A percentile compares a stretch with the other conserved stretches of the same genome.
Conservation (phyloP, 1,140 invertebrate species). For the Planococcus citri region DNA sequence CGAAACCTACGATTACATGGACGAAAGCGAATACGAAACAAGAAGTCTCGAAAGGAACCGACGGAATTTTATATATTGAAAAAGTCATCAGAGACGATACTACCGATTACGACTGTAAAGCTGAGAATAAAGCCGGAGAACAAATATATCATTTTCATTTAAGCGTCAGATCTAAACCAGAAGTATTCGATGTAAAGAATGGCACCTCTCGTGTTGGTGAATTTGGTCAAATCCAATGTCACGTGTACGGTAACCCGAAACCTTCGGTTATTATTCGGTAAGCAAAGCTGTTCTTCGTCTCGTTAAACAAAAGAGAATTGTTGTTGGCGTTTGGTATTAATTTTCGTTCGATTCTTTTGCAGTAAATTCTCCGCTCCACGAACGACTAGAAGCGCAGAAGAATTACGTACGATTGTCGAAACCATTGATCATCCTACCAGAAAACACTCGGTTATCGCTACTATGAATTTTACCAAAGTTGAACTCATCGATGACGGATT, state of each 20-base stretch:
- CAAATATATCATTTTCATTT: slow-evolving; percentile 49
- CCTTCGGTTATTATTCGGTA: slow-evolving; percentile 63
- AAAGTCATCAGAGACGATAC: slow-evolving; percentile 63
- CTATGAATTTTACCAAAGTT: slow-evolving; percentile 45
- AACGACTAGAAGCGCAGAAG: neutral
- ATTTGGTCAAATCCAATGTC: slow-evolving; percentile 55
- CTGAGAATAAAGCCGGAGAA: slow-evolving; percentile 63
- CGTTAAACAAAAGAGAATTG: neutral
- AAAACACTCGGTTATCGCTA: slow-evolving; percentile 31
- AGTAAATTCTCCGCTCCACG: neutral
- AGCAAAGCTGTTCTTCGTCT: slow-evolving; percentile 26
- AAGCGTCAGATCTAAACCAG: slow-evolving; percentile 55
- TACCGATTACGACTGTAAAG: slow-evolving; percentile 68
- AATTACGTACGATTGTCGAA: neutral
- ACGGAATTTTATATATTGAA: slow-evolving; percentile 56
- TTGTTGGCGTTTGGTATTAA: neutral
- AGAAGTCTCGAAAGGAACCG: slow-evolving; percentile 48
- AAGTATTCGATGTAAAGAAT: slow-evolving; percentile 64
- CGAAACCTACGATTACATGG: slow-evolving; percentile 67
- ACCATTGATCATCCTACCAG: slow-evolving; percentile 11
- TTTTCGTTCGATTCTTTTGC: neutral
- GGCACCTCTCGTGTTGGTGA: slow-evolving; percentile 49
- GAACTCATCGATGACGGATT: slow-evolving; percentile 66
- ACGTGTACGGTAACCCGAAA: slow-evolving; percentile 58
- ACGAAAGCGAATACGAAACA: slow-evolving; percentile 40